Evolutionary conservation across 2,888 invertebrate species (phyloP).

Genomic region (Tethea ocularis): DNA sequence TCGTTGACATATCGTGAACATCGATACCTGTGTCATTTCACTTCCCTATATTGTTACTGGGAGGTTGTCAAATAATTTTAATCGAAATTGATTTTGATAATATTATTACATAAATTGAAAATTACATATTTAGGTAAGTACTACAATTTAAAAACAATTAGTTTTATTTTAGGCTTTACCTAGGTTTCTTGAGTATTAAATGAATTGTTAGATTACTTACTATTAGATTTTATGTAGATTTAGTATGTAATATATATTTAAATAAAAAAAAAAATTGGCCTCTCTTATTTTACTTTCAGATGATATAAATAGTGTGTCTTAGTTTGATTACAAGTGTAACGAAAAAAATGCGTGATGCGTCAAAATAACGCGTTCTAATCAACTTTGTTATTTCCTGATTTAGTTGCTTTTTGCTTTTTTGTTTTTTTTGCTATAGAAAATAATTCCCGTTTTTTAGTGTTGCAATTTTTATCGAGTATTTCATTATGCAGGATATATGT

Average conservation of each 20-base stretch:
- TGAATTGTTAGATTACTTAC: not conserved
- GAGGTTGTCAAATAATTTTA: not conserved
- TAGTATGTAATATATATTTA: too few species aligned
- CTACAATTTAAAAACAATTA: too few species aligned
- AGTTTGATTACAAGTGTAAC: not conserved
- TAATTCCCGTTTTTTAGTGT: too few species aligned
- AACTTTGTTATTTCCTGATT: not conserved
- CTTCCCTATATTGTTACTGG: slow-evolving; percentile 27
- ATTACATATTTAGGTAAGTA: too few species aligned
- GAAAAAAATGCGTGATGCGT: not conserved
- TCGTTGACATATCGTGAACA: slow-evolving; percentile 22
- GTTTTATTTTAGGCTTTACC: not conserved
- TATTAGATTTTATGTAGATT: too few species aligned
- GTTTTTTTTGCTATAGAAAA: too few species aligned
- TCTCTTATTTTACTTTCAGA: not conserved
- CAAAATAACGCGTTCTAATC: not conserved
- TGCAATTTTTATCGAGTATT: too few species aligned
- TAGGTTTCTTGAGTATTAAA: not conserved
- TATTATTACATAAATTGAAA: too few species aligned
- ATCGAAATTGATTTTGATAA: too few species aligned
- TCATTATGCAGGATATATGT: too few species aligned
- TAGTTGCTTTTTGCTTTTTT: not conserved
- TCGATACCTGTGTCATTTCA: slow-evolving; percentile 20
- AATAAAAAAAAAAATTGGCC: too few species aligned
- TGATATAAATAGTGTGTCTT: not conserved